Evolutionary conservation across 2,113 vertebrate species (phyloP).

Genomic region (Pluvianellus socialis): DNA sequence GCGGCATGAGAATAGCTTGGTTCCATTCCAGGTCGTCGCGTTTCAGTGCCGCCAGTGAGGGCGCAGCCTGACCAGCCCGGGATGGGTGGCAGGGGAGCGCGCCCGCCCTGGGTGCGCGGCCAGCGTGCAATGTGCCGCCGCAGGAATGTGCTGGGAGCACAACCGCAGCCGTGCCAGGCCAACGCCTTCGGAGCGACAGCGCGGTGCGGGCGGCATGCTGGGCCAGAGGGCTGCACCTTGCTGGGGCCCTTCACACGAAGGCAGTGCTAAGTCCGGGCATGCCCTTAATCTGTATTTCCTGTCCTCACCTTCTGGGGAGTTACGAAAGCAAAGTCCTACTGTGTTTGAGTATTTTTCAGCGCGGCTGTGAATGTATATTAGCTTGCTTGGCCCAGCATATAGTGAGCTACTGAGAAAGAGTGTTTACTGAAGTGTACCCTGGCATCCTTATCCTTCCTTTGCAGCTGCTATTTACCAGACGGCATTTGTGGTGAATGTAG

Average conservation of each 20-base stretch:
- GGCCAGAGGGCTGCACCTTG: neutral
- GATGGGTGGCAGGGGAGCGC: neutral
- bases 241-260: neutral
- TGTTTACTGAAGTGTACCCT: slow-evolving; percentile 66
- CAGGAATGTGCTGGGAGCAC: rapidly evolving
- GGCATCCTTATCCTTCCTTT: slow-evolving; percentile 78
- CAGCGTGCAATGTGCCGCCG: rapidly evolving
- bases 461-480: slow-evolving; percentile 83
- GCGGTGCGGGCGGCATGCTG: rapidly evolving
- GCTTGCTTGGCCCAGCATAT: slow-evolving; percentile 13
- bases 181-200: rapidly evolving
- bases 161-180: rapidly evolving
- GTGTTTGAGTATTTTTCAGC: neutral
- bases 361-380: neutral
- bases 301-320: neutral
- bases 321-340: neutral
- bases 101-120: rapidly evolving
- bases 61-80: neutral
- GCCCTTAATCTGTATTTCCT: neutral
- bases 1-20: neutral
- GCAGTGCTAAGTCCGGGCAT: neutral
- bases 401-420: slow-evolving; percentile 13
- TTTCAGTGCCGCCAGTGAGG: neutral
- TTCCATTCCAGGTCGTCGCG: neutral
- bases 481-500: slow-evolving; percentile 72